Conservation (phyloP, 2,888 invertebrate species). For the Erebia aethiops region DNA sequence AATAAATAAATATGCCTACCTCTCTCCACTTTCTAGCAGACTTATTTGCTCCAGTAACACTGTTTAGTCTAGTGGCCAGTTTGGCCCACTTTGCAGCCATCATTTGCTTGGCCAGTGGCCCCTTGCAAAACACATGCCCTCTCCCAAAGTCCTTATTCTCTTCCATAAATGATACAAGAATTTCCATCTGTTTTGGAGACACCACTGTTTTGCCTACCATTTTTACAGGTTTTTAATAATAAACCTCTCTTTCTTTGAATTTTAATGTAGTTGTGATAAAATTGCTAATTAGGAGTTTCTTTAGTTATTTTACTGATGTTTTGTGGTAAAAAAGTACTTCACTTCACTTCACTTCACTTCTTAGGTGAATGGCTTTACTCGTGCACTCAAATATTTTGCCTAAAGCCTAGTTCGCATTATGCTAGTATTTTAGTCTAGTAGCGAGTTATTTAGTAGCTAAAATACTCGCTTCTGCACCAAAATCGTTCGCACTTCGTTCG, state of each 20-base stretch:
- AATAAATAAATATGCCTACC: not conserved
- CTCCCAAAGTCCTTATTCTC: conserved; percentile 19
- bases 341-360: too few species aligned
- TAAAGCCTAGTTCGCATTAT: too few species aligned
- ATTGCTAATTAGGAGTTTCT: not conserved
- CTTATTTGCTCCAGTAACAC: conserved; percentile 18
- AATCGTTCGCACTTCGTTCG: too few species aligned
- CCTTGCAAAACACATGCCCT: conserved; percentile 12
- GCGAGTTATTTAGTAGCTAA: too few species aligned
- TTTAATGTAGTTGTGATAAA: not conserved
- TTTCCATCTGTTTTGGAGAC: conserved; percentile 25
- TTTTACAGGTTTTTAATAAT: not conserved
- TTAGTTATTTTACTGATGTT: not conserved
- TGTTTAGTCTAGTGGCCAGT: conserved; percentile 16
- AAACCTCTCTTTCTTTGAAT: not conserved
- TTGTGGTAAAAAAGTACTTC: too few species aligned
- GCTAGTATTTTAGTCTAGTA: too few species aligned
- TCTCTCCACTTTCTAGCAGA: conserved; percentile 25
- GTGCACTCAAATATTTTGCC: too few species aligned
- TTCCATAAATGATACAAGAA: conserved; percentile 24
- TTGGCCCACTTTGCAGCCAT: conserved; percentile 25
- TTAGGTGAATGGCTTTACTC: too few species aligned
- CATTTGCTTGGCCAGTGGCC: conserved; percentile 19
- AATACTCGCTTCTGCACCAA: too few species aligned
- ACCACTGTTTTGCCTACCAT: conserved; percentile 27